Base-by-base conservation (phyloP, 2,113 vertebrate genomes). In the Sorex araneus region DNA sequence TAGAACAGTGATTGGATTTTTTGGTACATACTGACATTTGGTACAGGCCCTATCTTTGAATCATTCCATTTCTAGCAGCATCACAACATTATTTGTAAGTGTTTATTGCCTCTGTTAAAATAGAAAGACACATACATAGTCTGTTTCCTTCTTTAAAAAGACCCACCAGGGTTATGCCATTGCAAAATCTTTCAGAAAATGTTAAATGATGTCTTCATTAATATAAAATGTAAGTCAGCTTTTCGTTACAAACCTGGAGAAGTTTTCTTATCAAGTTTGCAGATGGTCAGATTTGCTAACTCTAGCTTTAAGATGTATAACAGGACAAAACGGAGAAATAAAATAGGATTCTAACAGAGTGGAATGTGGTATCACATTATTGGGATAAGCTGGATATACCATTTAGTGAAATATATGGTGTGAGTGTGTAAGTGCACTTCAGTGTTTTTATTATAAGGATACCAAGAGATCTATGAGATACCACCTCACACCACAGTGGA, bases 1-100 rank as follows among this genome's bases (percentile, higher is more conserved):
- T 74, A 40, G 64, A 84, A 92, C 10, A 1, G 21, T 96, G 91
- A 95, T 92, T 96, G 95, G 60, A 93, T 96, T 95, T 94, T 95
- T 96, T 87, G 92, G 78, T 91, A 67, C 75, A 63, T 69, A 25
- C 80, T 93, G 94, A 89, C 94, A 79, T 88, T 94, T 95, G 90
- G 86, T 85, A 66, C 57, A 87, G 87, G 81, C 32, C 28, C 28
- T 85, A 91, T 94, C 70, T 94, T 93, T 78, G 40, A 66, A 76
- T 92, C 71, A 36, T 75, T 94, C 79, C 76, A 87, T 81, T 94
- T 95, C 84, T 86, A 85, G 81, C 32, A 87, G 47, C 54, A 60
- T 91, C 50, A 23, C 0, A 0, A 10, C 27, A 60, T 76, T 32
- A 71, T 36, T 71, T 82, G 36, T 36, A 70, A 76, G 79, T 91